Base-by-base conservation (phyloP, 2,888 invertebrate species). In the Philereme vetulata region DNA sequence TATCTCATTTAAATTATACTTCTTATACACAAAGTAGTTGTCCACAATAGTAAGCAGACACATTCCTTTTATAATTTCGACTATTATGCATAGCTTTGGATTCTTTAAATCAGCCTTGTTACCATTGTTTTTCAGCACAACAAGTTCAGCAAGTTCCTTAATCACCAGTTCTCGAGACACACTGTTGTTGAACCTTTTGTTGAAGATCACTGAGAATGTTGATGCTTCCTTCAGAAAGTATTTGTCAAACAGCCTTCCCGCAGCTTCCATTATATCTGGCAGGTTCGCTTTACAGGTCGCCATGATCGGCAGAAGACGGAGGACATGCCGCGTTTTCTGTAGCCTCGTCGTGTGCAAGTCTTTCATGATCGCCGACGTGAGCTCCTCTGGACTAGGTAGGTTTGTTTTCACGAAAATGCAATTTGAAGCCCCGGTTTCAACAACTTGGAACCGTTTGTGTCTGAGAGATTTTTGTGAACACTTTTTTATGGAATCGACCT, bases 351-450 rank as follows among this genome's bases (percentile, higher is more conserved):
- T 81, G 51, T 93, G 85, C 62, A 98, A 92, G 77, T 97, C 96
- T 71, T 94, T 93, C 48, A 98, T 90, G 62, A 98, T 96, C 56
- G 92, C 90, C 21, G 94, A 87, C 0, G 95, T 95, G 34, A 98
- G 77, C 66, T 94, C 93, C 57, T 95, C 94, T 4, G 98, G 97
- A 86, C 97, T 94, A 43, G 94, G 93, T 49, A 97, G 85, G 47
- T 94, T 95, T 0, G 97, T 96, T 80, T 94, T 94, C 65, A 98
- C 97, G 76, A 98, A 98, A 65, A 98, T 88, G 73, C 96, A 94
- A 82, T 98, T 98, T 50, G 95, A 96, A 0, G 96, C 96, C 52
- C 96, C 96, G 0, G 97, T 97, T 68, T 96, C 95, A 0, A 97
- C 94, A 32, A 94, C 95, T 88, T 97, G 94, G 75, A 95, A 95